Conservation (phyloP, 2,113 vertebrate species). For the Pycnonotus jocosus region DNA sequence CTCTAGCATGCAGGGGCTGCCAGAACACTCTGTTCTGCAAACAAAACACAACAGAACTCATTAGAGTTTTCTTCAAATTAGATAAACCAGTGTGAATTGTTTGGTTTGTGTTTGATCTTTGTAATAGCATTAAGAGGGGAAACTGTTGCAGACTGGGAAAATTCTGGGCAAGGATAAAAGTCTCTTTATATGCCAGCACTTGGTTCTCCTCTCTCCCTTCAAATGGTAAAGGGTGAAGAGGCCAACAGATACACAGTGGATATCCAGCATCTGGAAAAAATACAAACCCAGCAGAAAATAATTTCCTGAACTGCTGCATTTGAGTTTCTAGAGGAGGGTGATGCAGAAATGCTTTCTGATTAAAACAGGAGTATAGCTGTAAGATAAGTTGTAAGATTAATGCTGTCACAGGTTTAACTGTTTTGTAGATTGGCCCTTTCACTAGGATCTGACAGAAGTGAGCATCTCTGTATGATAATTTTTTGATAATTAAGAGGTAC, state of each 20-base stretch:
- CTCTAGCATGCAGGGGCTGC: slow-evolving; percentile 32
- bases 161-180: not conserved
- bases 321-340: not conserved
- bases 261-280: not conserved
- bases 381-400: not conserved
- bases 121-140: not conserved
- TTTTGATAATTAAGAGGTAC: not conserved
- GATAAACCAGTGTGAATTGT: slow-evolving; percentile 18
- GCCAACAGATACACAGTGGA: not conserved
- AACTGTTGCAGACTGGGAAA: not conserved
- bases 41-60: slow-evolving; percentile 53
- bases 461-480: not conserved
- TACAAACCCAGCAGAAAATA: not conserved
- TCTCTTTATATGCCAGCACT: not conserved
- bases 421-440: not conserved
- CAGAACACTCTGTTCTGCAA: slow-evolving; percentile 74
- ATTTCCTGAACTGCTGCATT: not conserved
- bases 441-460: not conserved
- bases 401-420: not conserved
- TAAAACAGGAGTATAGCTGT: not conserved
- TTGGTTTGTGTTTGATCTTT: slow-evolving; percentile 14
- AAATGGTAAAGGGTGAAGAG: not conserved
- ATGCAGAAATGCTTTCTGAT: not conserved
- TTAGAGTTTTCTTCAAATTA: slow-evolving; percentile 61
- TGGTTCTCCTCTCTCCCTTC: not conserved